Evolutionary conservation across 2,113 vertebrate species (phyloP).

Genomic region (Falco punctatus): DNA sequence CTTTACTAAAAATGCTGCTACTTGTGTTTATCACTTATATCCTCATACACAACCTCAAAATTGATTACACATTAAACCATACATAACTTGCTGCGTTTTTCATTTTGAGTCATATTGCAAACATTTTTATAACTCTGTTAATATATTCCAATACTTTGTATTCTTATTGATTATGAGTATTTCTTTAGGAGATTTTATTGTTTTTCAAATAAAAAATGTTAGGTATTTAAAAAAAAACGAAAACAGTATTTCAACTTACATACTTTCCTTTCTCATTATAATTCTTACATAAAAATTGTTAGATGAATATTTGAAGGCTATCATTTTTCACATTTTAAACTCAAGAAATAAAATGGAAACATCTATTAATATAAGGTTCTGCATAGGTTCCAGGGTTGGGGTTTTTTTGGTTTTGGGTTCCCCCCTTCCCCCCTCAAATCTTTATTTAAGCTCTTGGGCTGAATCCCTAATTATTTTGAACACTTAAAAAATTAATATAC

Average conservation of each 20-base stretch:
- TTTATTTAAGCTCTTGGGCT: constrained; percentile 58
- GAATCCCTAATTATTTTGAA: constrained; percentile 60
- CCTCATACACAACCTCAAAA: constrained; percentile 76
- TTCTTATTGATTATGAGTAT: constrained; percentile 83
- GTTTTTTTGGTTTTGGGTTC: too few relatives aligned
- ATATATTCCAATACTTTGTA: constrained; percentile 80
- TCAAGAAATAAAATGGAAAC: constrained; percentile 59
- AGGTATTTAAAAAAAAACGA: constrained; percentile 59
- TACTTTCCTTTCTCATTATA: constrained; percentile 61
- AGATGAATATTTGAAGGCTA: constrained; percentile 24
- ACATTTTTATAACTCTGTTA: constrained; percentile 82
- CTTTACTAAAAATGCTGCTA: constrained; percentile 80
- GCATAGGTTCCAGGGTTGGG: background rate
- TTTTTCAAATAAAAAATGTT: constrained; percentile 79
- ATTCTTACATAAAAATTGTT: constrained; percentile 62
- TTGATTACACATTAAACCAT: constrained; percentile 82
- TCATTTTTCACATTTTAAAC: constrained; percentile 62
- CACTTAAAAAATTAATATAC: constrained; percentile 77
- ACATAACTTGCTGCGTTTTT: constrained; percentile 78
- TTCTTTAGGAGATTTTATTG: constrained; percentile 80
- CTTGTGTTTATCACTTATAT: constrained; percentile 82
- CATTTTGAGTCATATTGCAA: constrained; percentile 75
- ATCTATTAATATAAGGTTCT: constrained; percentile 39
- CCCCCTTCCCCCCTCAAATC: constrained; percentile 22
- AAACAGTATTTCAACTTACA: constrained; percentile 60